Base-by-base conservation (phyloP, 2,888 invertebrate species). In the Caenorhabditis macrosperma region DNA sequence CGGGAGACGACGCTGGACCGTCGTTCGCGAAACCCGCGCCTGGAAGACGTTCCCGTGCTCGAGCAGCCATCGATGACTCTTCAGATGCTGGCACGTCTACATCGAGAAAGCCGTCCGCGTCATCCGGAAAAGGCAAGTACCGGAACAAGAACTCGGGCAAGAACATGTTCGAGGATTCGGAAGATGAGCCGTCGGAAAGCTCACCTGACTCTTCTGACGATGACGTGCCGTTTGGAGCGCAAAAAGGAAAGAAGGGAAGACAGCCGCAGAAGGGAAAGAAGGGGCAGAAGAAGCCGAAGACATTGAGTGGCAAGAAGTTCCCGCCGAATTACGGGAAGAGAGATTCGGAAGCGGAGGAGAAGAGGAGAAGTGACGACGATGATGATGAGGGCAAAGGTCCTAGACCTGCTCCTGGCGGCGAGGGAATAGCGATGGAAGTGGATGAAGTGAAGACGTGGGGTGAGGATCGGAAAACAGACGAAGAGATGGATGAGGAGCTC, bases 1-100 rank as follows among this genome's bases (percentile, higher is more conserved):
- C 76, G 10, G 76, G 69, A 7, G 76, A 77, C 15, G 76, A 69
- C 26, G 24, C 67, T 44, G 60, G 48, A 26, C 44, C 60, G n/a
- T 52, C 68, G 38, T 15, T 12, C 38, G 12, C 5, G 38, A 35
- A 38, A 26, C n/a, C n/a, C n/a, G n/a, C 61, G n/a, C 6, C 24
- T 24, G 71, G 30, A 26, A 48, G 57, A 52, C 67, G 67, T 35
- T 26, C 28, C 10, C 33, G 69, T 12, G 24, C 41, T 10, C 35
- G 9, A 5, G 20, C 28, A 41, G n/a, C 41, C 2, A 3, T 28
- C 10, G 46, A 67, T 6, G 52, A 61, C 0, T 30, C 24, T 0
- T 17, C 44, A 2, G 55, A 67, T 12, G 22, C 67, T n/a, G 52
- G 52, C 2, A 7, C 57, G 12, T 60, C 60, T 35, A 41, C n/a